These are phyloP conservation scores for Pleuronectes platessa DNA, from an alignment of 2,113 vertebrate genomes.

Conservation along the genomic window DNA sequence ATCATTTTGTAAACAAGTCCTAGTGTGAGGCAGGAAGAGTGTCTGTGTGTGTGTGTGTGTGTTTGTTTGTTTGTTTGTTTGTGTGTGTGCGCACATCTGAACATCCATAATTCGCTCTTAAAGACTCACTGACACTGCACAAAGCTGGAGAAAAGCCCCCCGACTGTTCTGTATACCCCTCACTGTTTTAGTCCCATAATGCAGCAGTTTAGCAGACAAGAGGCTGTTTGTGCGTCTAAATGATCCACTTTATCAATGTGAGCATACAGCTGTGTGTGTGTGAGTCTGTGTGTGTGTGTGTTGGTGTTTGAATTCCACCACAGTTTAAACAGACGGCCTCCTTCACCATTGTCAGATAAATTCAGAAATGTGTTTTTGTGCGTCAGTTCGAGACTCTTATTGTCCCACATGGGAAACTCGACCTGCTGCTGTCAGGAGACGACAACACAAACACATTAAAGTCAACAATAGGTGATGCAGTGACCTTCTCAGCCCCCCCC, in stretches of 20 bases:
- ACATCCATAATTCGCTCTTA: constrained; percentile 19
- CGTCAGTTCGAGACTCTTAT: constrained; percentile 21
- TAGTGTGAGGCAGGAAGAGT: no score
- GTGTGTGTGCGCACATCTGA: not conserved
- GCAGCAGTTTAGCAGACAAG: constrained; percentile 36
- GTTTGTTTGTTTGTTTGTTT: not conserved
- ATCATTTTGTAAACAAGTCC: no score
- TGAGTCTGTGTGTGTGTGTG: not conserved
- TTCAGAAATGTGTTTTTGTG: constrained; percentile 33
- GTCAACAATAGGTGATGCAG: not conserved
- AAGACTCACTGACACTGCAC: constrained; percentile 22
- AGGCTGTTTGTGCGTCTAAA: constrained; percentile 36
- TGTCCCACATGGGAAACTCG: constrained; percentile 7
- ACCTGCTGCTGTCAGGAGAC: not conserved
- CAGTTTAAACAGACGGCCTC: constrained; percentile 16
- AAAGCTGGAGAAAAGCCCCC: constrained; percentile 31
- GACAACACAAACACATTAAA: constrained; percentile 12
- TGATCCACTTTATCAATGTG: constrained; percentile 31
- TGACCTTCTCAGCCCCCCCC: constrained; percentile 6
- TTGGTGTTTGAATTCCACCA: not conserved
- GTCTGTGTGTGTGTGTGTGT: not conserved
- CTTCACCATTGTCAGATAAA: constrained; percentile 9
- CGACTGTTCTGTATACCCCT: constrained; percentile 6
- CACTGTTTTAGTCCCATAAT: constrained; percentile 44
- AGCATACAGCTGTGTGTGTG: constrained; percentile 27